Conservation (phyloP, 2,113 vertebrate genomes). For the Triplophysa siluroides region DNA sequence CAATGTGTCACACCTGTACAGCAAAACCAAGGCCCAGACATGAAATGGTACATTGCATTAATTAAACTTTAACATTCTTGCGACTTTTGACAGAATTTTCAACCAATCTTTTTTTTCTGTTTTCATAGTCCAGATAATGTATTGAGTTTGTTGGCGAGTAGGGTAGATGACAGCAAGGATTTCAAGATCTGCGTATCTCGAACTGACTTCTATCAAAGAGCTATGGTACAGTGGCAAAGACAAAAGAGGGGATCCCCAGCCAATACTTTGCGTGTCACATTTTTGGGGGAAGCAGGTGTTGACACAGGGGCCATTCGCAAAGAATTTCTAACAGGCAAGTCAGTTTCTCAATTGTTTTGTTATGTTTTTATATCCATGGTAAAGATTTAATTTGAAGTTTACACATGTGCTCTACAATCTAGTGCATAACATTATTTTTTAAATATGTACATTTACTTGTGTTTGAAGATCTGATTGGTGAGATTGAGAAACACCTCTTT, state of each 20-base stretch:
- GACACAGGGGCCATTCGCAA: conserved; percentile 34
- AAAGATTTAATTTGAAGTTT: background rate
- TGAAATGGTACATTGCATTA: background rate
- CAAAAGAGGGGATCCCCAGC: conserved; percentile 30
- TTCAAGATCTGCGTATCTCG: conserved; percentile 42
- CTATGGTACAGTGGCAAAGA: conserved; percentile 40
- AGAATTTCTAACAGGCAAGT: conserved; percentile 38
- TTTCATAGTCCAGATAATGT: conserved; percentile 42
- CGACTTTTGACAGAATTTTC: background rate
- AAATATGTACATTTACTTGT: background rate
- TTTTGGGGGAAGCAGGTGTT: conserved; percentile 38
- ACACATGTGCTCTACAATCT: background rate
- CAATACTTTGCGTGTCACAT: conserved; percentile 10
- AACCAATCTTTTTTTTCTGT: conserved; percentile 12
- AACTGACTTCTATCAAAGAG: conserved; percentile 31
- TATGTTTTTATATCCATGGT: background rate
- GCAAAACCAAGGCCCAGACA: conserved; percentile 3
- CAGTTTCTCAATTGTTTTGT: background rate
- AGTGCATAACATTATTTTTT: background rate
- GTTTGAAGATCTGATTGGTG: background rate
- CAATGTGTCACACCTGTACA: background rate
- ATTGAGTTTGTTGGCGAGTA: conserved; percentile 9
- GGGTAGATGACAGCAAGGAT: conserved; percentile 11
- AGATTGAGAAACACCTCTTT: conserved; percentile 7
- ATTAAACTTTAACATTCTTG: background rate